A percentile compares a stretch with the other conserved stretches of the same genome.
These are phyloP conservation scores for Parasteatoda tepidariorum DNA, from an alignment of 1,140 invertebrate species.

Conservation along the genomic window DNA sequence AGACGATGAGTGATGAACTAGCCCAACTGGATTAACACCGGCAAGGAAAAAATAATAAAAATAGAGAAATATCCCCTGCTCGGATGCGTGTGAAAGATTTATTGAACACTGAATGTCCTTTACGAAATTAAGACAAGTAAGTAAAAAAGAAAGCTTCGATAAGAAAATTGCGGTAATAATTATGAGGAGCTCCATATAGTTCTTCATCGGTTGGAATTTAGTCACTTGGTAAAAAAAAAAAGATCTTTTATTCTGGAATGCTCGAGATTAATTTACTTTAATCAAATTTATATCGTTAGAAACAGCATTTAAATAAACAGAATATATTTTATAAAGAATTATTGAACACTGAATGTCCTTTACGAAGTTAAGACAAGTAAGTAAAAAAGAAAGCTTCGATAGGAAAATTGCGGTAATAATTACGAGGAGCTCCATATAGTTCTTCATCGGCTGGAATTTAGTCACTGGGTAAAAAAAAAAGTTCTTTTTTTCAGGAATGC, in stretches of 20 bases:
- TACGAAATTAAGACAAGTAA: conserved; percentile 28
- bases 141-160: conserved; percentile 18
- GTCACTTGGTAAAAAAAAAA: conserved; percentile 2
- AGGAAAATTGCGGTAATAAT: conserved; percentile 25
- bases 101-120: conserved; percentile 48
- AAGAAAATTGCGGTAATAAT: conserved; percentile 27
- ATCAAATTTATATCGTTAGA: too few relatives aligned
- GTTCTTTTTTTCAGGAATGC: conserved; percentile 4
- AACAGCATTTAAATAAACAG: too few relatives aligned
- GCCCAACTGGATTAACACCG: conserved; percentile 48
- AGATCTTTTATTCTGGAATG: not conserved
- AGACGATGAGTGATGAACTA: conserved; percentile 56
- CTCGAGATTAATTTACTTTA: too few relatives aligned
- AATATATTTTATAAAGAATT: too few relatives aligned
- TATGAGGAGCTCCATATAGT: not conserved
- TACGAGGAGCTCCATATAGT: not conserved
- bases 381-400: conserved; percentile 18
- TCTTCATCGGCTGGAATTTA: conserved; percentile 13
- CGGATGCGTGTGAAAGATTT: conserved; percentile 51
- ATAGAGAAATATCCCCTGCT: conserved; percentile 26
- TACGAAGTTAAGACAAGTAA: conserved; percentile 25
- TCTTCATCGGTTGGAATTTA: conserved; percentile 15
- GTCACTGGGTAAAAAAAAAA: not conserved
- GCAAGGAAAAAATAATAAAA: conserved; percentile 10
- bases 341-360: conserved; percentile 48